Percentiles rank a stretch among this genome's conserved stretches.
These are phyloP conservation scores for Caerostris extrusa DNA, from an alignment of 1,140 invertebrate genomes.

Conservation along the genomic window DNA sequence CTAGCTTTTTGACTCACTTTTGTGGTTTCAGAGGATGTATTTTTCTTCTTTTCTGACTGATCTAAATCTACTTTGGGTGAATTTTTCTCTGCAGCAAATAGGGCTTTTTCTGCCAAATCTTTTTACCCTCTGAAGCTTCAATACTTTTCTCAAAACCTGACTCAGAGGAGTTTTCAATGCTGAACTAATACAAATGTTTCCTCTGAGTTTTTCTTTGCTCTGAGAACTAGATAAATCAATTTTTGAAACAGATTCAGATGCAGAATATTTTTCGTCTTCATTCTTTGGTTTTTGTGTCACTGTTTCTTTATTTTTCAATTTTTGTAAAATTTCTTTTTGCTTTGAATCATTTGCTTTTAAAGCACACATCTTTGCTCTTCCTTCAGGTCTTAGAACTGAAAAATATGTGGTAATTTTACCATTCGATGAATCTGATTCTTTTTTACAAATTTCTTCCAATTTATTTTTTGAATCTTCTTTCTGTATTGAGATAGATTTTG, in stretches of 20 bases:
- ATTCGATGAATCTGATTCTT: background rate
- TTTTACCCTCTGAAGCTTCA: conserved; percentile 63
- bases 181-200: conserved; percentile 44
- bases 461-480: background rate
- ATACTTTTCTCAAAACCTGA: conserved; percentile 76
- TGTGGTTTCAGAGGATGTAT: background rate
- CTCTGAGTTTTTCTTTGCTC: conserved; percentile 50
- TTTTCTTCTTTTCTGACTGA: background rate
- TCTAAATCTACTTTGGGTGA: background rate
- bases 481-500: background rate
- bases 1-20: conserved; percentile 38
- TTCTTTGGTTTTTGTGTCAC: conserved; percentile 5
- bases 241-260: background rate
- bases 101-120: background rate
- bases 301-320: conserved; percentile 64
- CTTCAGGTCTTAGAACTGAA: conserved; percentile 46
- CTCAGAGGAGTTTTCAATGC: conserved; percentile 73
- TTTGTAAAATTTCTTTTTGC: conserved; percentile 74
- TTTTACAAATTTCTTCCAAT: background rate
- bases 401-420: conserved; percentile 58
- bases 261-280: background rate
- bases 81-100: background rate
- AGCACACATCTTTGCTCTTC: conserved; percentile 76
- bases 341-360: conserved; percentile 65
- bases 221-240: background rate